Conservation (phyloP, 2,113 vertebrate species). For the Orcinus orca region DNA sequence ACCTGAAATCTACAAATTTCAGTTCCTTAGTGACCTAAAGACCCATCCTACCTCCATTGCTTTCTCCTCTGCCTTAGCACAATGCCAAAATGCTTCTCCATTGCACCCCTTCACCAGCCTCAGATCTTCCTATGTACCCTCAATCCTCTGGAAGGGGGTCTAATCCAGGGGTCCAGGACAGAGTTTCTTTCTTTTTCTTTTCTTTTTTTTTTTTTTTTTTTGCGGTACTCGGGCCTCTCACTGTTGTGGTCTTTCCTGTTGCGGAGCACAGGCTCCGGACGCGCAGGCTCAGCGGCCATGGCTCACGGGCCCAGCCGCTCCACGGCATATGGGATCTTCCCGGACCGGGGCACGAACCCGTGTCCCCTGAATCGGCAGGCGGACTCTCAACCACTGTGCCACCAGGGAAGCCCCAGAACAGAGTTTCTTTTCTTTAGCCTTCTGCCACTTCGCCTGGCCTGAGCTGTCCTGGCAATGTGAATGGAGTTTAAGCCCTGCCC, state of each 20-base stretch:
- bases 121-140: not conserved
- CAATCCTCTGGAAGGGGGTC: not conserved
- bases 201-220: too few species aligned
- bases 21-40: not conserved
- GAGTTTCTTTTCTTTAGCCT: not conserved
- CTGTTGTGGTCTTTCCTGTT: too few species aligned
- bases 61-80: not conserved
- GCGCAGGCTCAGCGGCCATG: too few species aligned
- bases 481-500: not conserved
- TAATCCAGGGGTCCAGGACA: not conserved
- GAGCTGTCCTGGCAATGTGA: not conserved
- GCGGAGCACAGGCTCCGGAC: too few species aligned
- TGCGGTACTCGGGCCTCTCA: too few species aligned
- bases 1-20: not conserved
- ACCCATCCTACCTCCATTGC: not conserved
- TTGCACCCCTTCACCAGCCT: not conserved
- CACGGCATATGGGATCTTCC: too few species aligned
- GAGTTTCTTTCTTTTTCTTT: not conserved
- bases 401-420: too few species aligned
- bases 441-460: not conserved
- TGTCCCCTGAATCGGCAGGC: too few species aligned
- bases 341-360: too few species aligned
- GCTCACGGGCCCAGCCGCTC: too few species aligned
- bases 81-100: not conserved
- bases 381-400: too few species aligned